These are phyloP conservation scores for Pagrus major DNA, from an alignment of 2,113 vertebrate species.

Conservation along the genomic window DNA sequence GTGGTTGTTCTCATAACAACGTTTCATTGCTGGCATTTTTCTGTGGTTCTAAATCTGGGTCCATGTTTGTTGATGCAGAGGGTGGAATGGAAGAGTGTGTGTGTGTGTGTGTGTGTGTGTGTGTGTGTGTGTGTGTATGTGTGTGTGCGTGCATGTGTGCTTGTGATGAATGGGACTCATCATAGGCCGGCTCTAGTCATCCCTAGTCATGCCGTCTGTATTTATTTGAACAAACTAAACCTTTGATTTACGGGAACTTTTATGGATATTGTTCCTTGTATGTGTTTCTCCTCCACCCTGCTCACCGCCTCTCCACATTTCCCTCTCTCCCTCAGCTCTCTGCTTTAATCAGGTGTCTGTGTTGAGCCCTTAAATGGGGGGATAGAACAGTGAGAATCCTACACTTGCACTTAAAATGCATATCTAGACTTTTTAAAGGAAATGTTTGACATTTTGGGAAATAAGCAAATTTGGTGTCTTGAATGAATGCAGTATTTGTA, in stretches of 20 bases:
- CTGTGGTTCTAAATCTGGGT: slow-evolving; percentile 75
- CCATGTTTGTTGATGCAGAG: slow-evolving; percentile 76
- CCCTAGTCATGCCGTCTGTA: slow-evolving; percentile 42
- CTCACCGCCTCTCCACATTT: slow-evolving; percentile 17
- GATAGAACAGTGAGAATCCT: background rate
- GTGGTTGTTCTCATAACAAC: slow-evolving; percentile 73
- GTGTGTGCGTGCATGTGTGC: slow-evolving; percentile 16
- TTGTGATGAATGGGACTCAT: slow-evolving; percentile 50
- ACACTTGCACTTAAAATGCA: background rate
- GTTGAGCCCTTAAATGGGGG: background rate
- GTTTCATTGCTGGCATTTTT: slow-evolving; percentile 78
- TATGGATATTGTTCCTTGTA: slow-evolving; percentile 35
- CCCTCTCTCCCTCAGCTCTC: background rate
- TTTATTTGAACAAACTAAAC: slow-evolving; percentile 62
- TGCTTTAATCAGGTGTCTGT: slow-evolving; percentile 17
- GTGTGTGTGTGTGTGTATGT: slow-evolving; percentile 20
- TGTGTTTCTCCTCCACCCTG: slow-evolving; percentile 13
- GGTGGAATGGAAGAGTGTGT: slow-evolving; percentile 60
- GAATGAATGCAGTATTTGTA: too few species aligned
- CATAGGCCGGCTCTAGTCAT: slow-evolving; percentile 36
- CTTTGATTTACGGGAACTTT: slow-evolving; percentile 62
- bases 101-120: slow-evolving; percentile 30
- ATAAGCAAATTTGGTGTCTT: background rate
- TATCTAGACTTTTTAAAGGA: background rate
- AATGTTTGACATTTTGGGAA: too few species aligned